Percentiles rank a stretch among this genome's conserved stretches.
These are phyloP conservation scores for Apus apus DNA, from an alignment of 2,113 vertebrate species.

Conservation along the genomic window DNA sequence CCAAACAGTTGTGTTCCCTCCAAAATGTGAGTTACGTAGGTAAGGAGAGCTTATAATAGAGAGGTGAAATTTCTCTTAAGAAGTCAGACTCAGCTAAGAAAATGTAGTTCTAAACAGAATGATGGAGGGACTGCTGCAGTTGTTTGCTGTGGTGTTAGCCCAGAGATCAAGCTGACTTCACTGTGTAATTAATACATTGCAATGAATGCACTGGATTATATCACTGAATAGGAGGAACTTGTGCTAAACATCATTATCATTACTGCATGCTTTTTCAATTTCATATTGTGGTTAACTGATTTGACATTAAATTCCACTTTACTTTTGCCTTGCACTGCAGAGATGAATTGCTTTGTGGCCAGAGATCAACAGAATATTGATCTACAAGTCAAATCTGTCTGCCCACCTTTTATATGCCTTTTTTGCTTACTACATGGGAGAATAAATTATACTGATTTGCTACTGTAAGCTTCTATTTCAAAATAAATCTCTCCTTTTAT, in stretches of 20 bases:
- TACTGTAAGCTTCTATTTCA: slow-evolving; percentile 32
- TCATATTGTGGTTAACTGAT: slow-evolving; percentile 34
- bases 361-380: slow-evolving; percentile 43
- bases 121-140: not conserved
- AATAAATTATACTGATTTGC: slow-evolving; percentile 45
- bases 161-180: not conserved
- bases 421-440: not conserved
- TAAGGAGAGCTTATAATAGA: not conserved
- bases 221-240: slow-evolving; percentile 1
- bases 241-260: not conserved
- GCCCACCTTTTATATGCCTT: slow-evolving; percentile 2
- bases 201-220: not conserved
- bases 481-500: slow-evolving; percentile 46
- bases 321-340: slow-evolving; percentile 5
- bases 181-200: not conserved
- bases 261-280: not conserved
- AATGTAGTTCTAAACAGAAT: not conserved
- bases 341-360: slow-evolving; percentile 43
- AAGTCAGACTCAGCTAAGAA: not conserved
- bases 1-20: not conserved
- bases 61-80: not conserved
- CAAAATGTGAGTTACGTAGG: not conserved
- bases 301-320: slow-evolving; percentile 40
- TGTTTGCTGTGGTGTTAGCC: not conserved
- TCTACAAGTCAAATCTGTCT: slow-evolving; percentile 34